Evolutionary conservation across 2,888 invertebrate genomes (phyloP), one percentile per base, ranked within the genome.

Genomic region (Melanotus villosus): DNA sequence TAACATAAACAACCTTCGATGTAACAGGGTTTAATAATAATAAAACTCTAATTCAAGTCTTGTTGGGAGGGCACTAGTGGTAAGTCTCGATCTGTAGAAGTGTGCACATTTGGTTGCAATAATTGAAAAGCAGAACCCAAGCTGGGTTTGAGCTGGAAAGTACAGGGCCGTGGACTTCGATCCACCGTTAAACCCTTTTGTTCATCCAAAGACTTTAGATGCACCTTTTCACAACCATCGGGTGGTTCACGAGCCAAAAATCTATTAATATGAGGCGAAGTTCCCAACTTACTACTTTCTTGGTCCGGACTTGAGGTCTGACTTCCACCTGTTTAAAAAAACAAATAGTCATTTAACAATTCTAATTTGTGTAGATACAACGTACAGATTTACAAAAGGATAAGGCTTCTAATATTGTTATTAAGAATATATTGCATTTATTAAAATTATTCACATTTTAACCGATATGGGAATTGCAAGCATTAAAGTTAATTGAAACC

Each of bases 221-320:
- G 91, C 74, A 93, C 92, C 86, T 92, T 93, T 88, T 95, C 95
- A 88, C 95, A 95, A 81, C 95, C 95, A 87, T 95, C 95, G 19
- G 95, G 95, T 57, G 95, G 95, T 85, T 94, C 94, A 59, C 95
- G 88, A 36, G 94, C 93, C 81, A 95, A 88, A 85, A 94, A 94
- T 81, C 91, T 90, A 84, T 94, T 94, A 81, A 94, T 94, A 83
- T 93, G 92, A 36, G 95, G 95, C 71, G 95, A 95, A 68, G 94
- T 92, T 60, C 93, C 93, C 68, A 91, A 87, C 79, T 90, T 89
- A 75, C 89, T 89, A 66, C 89, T 88, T 77, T 92, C 92, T 72
- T 91, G 89, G 80, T 93, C 93, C 14, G 93, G 93, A 70, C 92
- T 92, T 52, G 93, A 92, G 79, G 92, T 91, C 68, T 91, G 91